Conservation (phyloP, 2,797 vertebrate genomes). For the Peromyscus eremicus region DNA sequence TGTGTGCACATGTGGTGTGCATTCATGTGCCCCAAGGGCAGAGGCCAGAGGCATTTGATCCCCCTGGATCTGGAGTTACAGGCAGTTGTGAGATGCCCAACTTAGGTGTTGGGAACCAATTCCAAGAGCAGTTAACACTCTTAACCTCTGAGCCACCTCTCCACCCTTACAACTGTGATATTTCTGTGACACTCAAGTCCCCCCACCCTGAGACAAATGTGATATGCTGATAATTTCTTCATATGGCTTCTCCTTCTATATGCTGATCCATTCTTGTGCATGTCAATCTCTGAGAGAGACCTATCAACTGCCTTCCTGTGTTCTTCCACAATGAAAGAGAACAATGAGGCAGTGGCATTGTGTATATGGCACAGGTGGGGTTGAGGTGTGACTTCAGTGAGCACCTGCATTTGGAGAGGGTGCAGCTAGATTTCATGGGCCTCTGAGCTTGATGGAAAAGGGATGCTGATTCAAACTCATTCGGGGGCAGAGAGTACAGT, state of each 20-base stretch:
- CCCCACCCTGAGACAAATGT: background rate
- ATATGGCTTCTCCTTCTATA: background rate
- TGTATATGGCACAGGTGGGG: fast-evolving
- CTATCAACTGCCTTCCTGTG: background rate
- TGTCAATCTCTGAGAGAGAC: background rate
- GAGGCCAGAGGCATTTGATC: background rate
- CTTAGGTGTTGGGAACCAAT: background rate
- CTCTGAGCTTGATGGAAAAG: background rate
- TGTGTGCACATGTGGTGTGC: background rate
- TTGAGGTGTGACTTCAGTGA: background rate
- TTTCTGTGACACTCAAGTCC: fast-evolving
- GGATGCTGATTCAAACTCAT: fast-evolving
- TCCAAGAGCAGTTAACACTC: background rate
- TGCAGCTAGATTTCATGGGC: background rate
- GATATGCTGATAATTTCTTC: background rate
- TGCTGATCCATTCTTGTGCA: background rate
- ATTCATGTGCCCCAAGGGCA: background rate
- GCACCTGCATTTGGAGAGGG: background rate
- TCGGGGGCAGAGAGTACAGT: background rate
- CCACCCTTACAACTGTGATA: background rate
- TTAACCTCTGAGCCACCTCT: background rate
- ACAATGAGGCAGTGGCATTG: background rate
- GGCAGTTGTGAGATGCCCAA: background rate
- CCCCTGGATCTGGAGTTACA: background rate
- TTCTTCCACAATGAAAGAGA: background rate